Evolutionary conservation across 35 echinoderm and acorn worm genomes (phyloP).

Genomic region (Amphiura filiformis): DNA sequence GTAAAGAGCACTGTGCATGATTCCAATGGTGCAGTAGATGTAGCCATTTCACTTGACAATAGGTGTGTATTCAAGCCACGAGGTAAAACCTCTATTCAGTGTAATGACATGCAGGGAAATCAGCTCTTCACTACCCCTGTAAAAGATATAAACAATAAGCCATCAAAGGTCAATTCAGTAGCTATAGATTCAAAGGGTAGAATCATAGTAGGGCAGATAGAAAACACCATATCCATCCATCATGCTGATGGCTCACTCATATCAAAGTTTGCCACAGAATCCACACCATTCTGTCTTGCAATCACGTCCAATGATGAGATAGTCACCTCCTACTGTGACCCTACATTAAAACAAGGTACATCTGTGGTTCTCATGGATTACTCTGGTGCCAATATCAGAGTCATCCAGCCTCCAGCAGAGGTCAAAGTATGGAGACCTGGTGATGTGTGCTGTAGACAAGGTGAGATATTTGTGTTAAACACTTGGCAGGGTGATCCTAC

Average conservation of each 20-base stretch:
- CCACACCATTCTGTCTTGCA: not conserved
- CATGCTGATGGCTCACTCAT: not conserved
- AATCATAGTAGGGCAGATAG: not conserved
- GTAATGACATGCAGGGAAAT: not conserved
- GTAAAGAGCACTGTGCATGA: not conserved
- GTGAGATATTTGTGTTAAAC: not conserved
- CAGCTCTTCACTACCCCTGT: not conserved
- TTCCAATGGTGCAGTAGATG: not conserved
- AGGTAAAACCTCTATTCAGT: not conserved
- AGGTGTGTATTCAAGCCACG: not conserved
- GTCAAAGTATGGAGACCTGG: not conserved
- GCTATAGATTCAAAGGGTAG: not conserved
- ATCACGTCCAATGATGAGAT: not conserved
- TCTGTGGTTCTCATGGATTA: not conserved
- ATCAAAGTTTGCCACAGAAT: not conserved
- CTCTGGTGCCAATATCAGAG: not conserved
- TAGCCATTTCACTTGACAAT: not conserved
- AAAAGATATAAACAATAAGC: not conserved
- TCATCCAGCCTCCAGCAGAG: not conserved
- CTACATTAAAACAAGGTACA: not conserved
- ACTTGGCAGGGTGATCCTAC: not conserved
- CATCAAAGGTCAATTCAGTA: not conserved
- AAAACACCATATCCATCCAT: not conserved
- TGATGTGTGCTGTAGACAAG: not conserved
- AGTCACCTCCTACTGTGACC: not conserved